Conservation (phyloP, 2,888 invertebrate species). For the Vandiemenella viatica region DNA sequence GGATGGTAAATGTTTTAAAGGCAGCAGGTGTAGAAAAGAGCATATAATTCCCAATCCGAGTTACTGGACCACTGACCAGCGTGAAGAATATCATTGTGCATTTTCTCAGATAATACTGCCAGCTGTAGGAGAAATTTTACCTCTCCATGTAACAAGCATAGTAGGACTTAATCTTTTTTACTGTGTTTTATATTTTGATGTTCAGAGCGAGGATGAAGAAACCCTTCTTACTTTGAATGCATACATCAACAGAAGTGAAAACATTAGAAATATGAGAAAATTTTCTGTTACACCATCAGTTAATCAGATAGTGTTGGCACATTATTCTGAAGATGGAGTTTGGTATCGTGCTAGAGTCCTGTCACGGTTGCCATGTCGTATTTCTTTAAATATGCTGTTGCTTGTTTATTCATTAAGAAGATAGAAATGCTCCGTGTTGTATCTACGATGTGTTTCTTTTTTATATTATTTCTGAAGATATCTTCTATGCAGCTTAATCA, state of each 20-base stretch:
- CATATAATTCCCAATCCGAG: constrained; percentile 3
- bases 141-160: neutral
- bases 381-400: too few relatives aligned
- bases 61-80: constrained; percentile 7
- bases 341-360: constrained; percentile 9
- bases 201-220: neutral
- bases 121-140: neutral
- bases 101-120: constrained; percentile 1
- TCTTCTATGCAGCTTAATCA: too few relatives aligned
- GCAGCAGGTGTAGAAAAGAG: too few relatives aligned
- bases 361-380: too few relatives aligned
- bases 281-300: constrained; percentile 2
- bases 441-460: too few relatives aligned
- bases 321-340: neutral
- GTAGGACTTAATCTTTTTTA: neutral
- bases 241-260: constrained; percentile 2
- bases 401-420: too few relatives aligned
- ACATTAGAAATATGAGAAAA: neutral
- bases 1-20: constrained; percentile 4
- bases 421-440: too few relatives aligned
- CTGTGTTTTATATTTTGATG: neutral
- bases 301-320: constrained; percentile 8
- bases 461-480: too few relatives aligned
- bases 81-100: neutral
- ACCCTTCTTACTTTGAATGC: neutral